Evolutionary conservation across 2,888 invertebrate species (phyloP), one percentile per base, ranked within the genome.

Genomic region (Prosopocoilus inquinatus): DNA sequence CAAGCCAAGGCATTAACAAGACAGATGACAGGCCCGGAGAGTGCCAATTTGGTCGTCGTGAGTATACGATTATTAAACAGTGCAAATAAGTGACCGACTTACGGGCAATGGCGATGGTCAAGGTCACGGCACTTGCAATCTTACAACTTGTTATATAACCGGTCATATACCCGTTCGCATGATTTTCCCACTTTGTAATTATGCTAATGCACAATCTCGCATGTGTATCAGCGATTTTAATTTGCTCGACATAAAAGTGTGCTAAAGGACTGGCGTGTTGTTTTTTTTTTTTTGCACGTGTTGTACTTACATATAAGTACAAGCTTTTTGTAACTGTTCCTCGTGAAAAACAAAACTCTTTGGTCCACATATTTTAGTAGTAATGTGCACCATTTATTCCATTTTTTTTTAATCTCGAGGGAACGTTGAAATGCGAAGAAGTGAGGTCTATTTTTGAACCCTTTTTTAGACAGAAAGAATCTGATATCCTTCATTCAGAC

Each of bases 41-140:
- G 20, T 28, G 20, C 20, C 20, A 28, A 28, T 28, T 28, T 28
- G 20, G 3, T 5, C 20, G 20, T 28, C n/a, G n/a, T n/a, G n/a
- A n/a, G n/a, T n/a, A n/a, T n/a, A n/a, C n/a, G n/a, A n/a, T n/a
- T 4, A 28, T 28, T 28, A 28, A 28, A 28, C 20, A 28, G 20
- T 28, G 36, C 38, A 38, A 38, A 38, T 38, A 38, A 11, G 38
- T 28, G 20, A 28, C 20, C 20, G 20, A 28, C 20, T 38, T 38
- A 13, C 12, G 7, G 9, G 9, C 38, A 28, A 4, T 28, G 20
- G 5, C 20, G 20, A 28, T 61, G 63, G 64, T 63, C 67, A 67
- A 67, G 65, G 67, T 61, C 62, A 53, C 33, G 28, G 41, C 13
- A 20, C 34, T 53, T 45, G 47, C 48, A 20, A 16, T 44, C 48